phyloP scores from a whole-genome alignment of 2,888 invertebrate genomes.

The Ganaspis brasiliensis region DNA sequence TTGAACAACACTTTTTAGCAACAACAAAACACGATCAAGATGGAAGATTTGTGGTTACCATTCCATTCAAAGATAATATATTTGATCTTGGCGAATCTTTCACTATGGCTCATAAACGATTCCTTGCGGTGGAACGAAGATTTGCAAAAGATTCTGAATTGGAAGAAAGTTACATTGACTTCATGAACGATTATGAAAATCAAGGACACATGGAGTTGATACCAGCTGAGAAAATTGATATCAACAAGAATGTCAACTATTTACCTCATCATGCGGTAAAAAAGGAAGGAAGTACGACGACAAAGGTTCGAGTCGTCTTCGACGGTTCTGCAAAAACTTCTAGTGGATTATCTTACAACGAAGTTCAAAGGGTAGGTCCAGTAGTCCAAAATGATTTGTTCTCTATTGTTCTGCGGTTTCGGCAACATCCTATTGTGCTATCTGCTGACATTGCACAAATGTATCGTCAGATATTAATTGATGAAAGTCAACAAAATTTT shows the following conservation, averaged over 20 bases:
- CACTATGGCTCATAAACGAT: not conserved
- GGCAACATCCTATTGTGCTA: not conserved
- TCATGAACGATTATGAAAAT: not conserved
- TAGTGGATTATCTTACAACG: constrained; percentile 51
- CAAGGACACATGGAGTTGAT: not conserved
- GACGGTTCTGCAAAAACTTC: constrained; percentile 48
- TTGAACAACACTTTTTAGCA: not conserved
- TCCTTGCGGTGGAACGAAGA: not conserved
- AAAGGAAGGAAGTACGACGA: constrained; percentile 39
- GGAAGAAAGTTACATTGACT: not conserved
- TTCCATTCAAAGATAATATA: not conserved
- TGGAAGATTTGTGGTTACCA: not conserved
- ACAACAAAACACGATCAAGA: not conserved
- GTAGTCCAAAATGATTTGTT: constrained; percentile 6
- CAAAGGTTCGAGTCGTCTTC: constrained; percentile 25
- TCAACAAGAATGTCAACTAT: not conserved
- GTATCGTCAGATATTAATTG: constrained; percentile 8
- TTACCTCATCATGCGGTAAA: constrained; percentile 46
- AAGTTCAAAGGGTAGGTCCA: constrained; percentile 28
- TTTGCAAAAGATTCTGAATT: not conserved
- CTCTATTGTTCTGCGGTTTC: constrained; percentile 10
- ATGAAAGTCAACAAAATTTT: not conserved
- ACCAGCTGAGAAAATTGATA: not conserved
- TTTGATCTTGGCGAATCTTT: not conserved
- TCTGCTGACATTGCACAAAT: constrained; percentile 8